Base-by-base conservation (phyloP, 2,113 vertebrate species). In the Pterophyllum scalare region DNA sequence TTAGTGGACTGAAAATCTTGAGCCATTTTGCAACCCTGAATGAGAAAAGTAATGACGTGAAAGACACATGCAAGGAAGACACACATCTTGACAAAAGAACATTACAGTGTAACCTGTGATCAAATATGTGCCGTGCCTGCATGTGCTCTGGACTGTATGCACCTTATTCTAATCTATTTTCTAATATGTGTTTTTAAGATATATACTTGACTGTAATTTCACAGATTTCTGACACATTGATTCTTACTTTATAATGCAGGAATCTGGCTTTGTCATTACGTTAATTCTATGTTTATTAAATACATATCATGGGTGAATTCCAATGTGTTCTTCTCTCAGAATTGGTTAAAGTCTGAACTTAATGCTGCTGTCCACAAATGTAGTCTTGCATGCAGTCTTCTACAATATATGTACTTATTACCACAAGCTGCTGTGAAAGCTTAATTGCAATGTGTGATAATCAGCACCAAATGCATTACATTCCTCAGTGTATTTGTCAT, bases 11-110 rank as follows among this genome's bases (percentile, higher is more conserved):
- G 56, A 57, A 86, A 58, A 60, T 85, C 52, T 84, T 74, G 6
- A 26, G 59, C 59, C 38, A 81, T 87, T 83, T 77, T 24, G 2
- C 62, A 77, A 58, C 57, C 52, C 14, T 75, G 24, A 77, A 59
- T 86, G 85, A 83, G 10, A 84, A 79, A 80, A 84, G 64, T 84
- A 87, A 92, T 83, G 72, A 89, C 56, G 40, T 22, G 17, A 81
- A 31, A 57, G 43, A 80, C 49, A 59, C 40, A 20, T 52, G 19
- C 5, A 56, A 65, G 49, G n/a, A 56, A 72, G 54, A 70, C 35
- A 28, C 19, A 72, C 14, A 72, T 81, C 31, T 72, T 58, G 57
- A 60, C 26, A 61, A 72, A 49, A 17, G 40, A 61, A 61, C 15
- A 59, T 80, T 52, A 40, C 10, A 67, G 28, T 83, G 11, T 31